These are phyloP conservation scores for Heteromurus nitidus DNA, from an alignment of 2,888 invertebrate species.

Conservation along the genomic window DNA sequence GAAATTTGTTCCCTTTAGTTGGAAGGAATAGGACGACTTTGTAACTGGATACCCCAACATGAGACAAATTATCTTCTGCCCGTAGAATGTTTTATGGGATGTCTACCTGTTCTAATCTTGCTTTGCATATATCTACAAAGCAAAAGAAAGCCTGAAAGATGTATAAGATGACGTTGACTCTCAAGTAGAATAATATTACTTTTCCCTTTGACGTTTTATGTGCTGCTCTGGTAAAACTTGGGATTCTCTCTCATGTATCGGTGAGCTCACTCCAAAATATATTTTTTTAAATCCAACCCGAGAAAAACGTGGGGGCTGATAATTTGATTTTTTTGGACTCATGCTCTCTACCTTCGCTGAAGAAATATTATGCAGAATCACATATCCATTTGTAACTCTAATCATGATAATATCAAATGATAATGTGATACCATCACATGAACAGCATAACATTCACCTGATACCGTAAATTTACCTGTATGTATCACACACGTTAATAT, in stretches of 20 bases:
- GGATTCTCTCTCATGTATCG: neutral
- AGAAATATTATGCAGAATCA: slow-evolving; percentile 4
- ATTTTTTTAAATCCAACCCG: neutral
- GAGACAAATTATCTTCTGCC: slow-evolving; percentile 63
- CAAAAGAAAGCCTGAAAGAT: too few relatives aligned
- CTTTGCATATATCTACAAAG: slow-evolving; percentile 19
- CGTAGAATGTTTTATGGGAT: slow-evolving; percentile 53
- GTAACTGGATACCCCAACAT: slow-evolving; percentile 62
- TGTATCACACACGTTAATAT: too few relatives aligned
- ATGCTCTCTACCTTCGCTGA: neutral
- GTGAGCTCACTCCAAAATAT: neutral
- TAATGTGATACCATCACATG: slow-evolving; percentile 7
- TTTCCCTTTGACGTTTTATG: neutral
- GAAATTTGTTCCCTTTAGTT: slow-evolving; percentile 51
- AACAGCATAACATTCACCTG: neutral
- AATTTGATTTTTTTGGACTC: slow-evolving; percentile 11
- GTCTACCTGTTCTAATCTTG: slow-evolving; percentile 51
- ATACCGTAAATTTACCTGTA: too few relatives aligned
- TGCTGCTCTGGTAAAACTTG: neutral
- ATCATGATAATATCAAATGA: slow-evolving; percentile 18
- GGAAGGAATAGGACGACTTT: slow-evolving; percentile 61
- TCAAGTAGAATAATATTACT: neutral
- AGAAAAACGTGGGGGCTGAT: neutral
- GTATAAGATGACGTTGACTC: neutral
- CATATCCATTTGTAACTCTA: slow-evolving; percentile 22